Conservation (phyloP, 2,888 invertebrate species). For the Cremastinae sp. region DNA sequence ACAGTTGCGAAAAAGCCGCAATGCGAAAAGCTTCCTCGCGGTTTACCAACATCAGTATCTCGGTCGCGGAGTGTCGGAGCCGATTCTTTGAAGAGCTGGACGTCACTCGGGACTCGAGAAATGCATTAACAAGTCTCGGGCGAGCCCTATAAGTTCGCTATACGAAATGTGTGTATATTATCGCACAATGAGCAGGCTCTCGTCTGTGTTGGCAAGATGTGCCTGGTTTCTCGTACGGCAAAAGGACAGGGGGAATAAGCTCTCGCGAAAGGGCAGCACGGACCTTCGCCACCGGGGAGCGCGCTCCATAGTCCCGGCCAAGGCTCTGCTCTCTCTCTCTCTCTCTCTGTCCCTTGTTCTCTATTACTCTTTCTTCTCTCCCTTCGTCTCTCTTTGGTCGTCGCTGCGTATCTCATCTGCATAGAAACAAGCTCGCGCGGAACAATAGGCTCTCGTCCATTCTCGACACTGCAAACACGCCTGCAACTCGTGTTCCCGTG, state of each 20-base stretch:
- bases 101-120: conserved; percentile 43
- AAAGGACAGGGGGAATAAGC: conserved; percentile 45
- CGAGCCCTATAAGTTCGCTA: conserved; percentile 36
- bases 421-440: conserved; percentile 78
- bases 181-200: conserved; percentile 6
- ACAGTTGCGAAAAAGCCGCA: conserved; percentile 40
- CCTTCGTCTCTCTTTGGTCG: conserved; percentile 48
- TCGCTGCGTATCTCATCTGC: conserved; percentile 77
- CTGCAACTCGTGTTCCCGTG: conserved; percentile 71
- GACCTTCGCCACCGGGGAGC: conserved; percentile 42
- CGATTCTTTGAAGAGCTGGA: conserved; percentile 42
- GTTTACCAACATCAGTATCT: conserved; percentile 35
- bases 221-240: conserved; percentile 48
- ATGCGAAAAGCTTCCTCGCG: conserved; percentile 54
- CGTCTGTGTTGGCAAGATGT: conserved; percentile 11
- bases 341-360: too few relatives aligned
- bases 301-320: conserved; percentile 61
- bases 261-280: conserved; percentile 49
- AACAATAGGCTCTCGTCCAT: conserved; percentile 77
- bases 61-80: conserved; percentile 41
- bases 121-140: conserved; percentile 50
- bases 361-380: too few relatives aligned
- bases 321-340: too few relatives aligned
- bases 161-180: conserved; percentile 15
- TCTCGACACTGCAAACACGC: conserved; percentile 76